Conservation (phyloP, 2,797 vertebrate genomes). For the Micrastur ruficollis region DNA sequence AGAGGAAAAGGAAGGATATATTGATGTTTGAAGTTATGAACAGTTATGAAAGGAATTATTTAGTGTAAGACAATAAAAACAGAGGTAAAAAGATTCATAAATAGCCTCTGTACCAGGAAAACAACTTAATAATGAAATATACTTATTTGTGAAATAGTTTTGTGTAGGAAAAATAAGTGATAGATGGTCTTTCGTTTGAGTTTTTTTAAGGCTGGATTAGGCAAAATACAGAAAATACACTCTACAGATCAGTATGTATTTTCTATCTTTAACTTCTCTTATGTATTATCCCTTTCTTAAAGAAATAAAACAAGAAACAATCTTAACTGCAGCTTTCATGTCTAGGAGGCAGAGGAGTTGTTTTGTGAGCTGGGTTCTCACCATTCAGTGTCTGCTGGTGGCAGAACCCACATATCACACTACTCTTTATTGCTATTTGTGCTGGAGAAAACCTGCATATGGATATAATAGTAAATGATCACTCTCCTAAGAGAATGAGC, state of each 20-base stretch:
- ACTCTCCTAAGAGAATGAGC: not conserved
- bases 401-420: conserved; percentile 1
- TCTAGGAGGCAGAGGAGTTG: conserved; percentile 22
- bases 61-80: not conserved
- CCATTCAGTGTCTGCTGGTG: not conserved
- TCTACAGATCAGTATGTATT: not conserved
- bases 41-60: not conserved
- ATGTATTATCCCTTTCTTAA: not conserved
- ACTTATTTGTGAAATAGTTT: not conserved
- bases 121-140: not conserved
- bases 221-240: not conserved
- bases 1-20: not conserved
- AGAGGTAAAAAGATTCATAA: not conserved
- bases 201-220: not conserved
- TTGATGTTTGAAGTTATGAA: not conserved
- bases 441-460: not conserved
- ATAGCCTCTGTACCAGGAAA: not conserved
- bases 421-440: not conserved
- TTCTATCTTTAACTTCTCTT: not conserved
- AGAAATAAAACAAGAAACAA: not conserved
- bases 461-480: not conserved
- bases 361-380: conserved; percentile 19
- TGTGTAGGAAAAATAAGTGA: not conserved
- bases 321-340: not conserved
- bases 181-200: not conserved